Base-by-base conservation (phyloP, 2,888 invertebrate species). In the Heliconius charithonia region DNA sequence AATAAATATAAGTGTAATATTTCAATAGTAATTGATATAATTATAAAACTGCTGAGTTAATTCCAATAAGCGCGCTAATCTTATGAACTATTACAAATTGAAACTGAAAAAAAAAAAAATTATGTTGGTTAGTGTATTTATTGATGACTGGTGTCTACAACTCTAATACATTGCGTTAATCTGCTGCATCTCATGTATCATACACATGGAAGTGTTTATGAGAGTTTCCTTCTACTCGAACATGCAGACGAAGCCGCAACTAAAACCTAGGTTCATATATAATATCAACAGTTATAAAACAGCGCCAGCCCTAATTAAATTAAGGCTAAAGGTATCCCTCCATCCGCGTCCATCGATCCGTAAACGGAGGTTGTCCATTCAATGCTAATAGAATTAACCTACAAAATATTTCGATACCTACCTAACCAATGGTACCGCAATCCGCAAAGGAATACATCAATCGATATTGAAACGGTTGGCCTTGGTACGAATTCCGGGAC, bases 401-500 rank as follows among this genome's bases (percentile, higher is more conserved):
- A 77, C 65, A 71, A 77, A 71, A 66, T 73, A 66, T 65, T n/a
- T 73, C 59, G 59, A 45, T 72, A 41, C 51, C 41, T 19, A 19
- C 51, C 51, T 63, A 63, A 67, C 78, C 45, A 70, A 45, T 41
- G 25, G 41, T 32, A n/a, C 75, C 78, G 74, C 78, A 72, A 37
- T 71, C 72, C 77, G 72, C 66, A 77, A 72, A 73, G 74, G 73
- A 70, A 65, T 65, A 59, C 59, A 59, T 79, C 78, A 85, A 83
- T 85, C 87, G 85, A 86, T 87, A 83, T 83, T 84, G 83, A 85
- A 87, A 88, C 87, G 85, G 85, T 85, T 87, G 90, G 88, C 90
- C 91, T 92, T 91, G 91, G 85, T 87, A 89, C 87, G 85, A 84
- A 90, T 92, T 89, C 91, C 86, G 82, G 88, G 87, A 89, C 89